Percentiles rank a stretch among this genome's conserved stretches.
These are phyloP conservation scores for Parnassius mnemosyne DNA, from an alignment of 2,888 invertebrate species.

Conservation along the genomic window DNA sequence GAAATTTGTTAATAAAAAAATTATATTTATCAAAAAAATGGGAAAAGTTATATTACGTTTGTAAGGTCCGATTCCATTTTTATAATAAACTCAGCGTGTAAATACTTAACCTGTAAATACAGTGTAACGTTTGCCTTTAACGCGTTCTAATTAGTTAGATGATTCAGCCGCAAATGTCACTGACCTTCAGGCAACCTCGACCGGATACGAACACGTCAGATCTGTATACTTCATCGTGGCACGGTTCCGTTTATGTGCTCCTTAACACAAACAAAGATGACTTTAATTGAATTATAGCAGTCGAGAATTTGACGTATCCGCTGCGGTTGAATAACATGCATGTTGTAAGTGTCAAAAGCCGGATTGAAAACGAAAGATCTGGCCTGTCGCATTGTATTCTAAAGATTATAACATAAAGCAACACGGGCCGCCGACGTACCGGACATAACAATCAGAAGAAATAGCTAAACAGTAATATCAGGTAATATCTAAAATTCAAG, in stretches of 20 bases:
- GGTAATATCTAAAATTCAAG: no score
- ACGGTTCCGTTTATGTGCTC: conserved; percentile 47
- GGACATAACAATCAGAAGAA: no score
- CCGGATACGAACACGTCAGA: conserved; percentile 52
- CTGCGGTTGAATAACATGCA: conserved; percentile 8
- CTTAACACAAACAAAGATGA: conserved; percentile 44
- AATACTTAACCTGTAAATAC: conserved; percentile 3
- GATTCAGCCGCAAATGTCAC: conserved; percentile 60
- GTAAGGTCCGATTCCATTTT: no score
- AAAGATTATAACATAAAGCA: no score
- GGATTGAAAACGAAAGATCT: no score
- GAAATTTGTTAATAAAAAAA: no score
- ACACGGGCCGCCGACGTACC: no score
- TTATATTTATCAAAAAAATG: no score
- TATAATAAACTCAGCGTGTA: not conserved
- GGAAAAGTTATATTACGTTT: no score
- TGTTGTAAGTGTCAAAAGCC: no score
- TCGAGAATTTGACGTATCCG: conserved; percentile 16
- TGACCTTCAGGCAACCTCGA: conserved; percentile 63
- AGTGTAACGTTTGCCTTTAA: conserved; percentile 33
- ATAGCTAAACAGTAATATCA: not conserved
- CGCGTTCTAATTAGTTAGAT: conserved; percentile 54
- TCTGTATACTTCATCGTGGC: conserved; percentile 52
- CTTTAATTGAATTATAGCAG: conserved; percentile 20
- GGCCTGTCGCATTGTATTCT: no score